Base-by-base conservation (phyloP, 2,113 vertebrate species). In the Corydoras sp. region DNA sequence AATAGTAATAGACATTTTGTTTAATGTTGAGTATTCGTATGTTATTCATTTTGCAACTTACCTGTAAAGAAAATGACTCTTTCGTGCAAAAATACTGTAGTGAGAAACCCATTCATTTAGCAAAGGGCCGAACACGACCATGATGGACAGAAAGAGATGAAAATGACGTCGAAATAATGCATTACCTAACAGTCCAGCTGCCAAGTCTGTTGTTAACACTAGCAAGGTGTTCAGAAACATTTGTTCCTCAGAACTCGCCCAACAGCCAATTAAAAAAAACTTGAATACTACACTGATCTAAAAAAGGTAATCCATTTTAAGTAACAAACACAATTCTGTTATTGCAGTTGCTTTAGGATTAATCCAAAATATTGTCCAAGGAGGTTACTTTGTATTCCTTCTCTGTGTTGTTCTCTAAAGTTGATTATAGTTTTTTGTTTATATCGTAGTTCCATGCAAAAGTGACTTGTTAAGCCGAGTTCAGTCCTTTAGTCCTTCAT, bases 51-150 rank as follows among this genome's bases (percentile, higher is more conserved):
- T 30, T 68, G 62, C 43, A 83, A 10, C 91, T 92, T 83, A 95
- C 93, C 93, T 91, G 86, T 93, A 93, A 48, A 95, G 91, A 86
- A 92, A 94, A 80, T 94, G 92, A 62, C 84, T 91, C 58, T 83
- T 91, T 77, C 87, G 92, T 81, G 92, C 93, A 66, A 94, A 94
- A 65, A 94, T 72, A 48, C 91, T 92, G 80, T 91, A 86, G 9
- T 90, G 90, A 63, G 92, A 92, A 14, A 92, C 92, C 75, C 92
- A 91, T 67, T 93, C 77, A 80, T 89, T 93, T 48, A 95, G 87
- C 3, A 88, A 84, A 0, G 93, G 93, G 5, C 92, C 91, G 3
- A 94, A 89, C 81, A 92, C 81, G 74, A 95, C 87, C 30, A 90
- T 74, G 0, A 81, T 88, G 3, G 93, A 93, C 73, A 94, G 76